These are phyloP conservation scores for Semnopithecus entellus DNA, from an alignment of 2,113 vertebrate genomes.

Conservation along the genomic window DNA sequence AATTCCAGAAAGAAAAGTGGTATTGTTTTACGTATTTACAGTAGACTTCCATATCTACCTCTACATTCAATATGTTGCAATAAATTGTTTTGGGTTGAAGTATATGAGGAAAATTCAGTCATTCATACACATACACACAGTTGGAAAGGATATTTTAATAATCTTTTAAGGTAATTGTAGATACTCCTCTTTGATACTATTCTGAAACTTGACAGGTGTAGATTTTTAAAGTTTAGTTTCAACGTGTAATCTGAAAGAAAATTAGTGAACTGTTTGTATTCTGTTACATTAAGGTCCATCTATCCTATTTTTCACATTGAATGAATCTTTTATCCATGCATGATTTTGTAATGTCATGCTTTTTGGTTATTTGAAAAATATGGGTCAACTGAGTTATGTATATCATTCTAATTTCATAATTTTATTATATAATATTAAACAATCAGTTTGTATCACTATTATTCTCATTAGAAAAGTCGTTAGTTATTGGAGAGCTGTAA, in stretches of 20 bases:
- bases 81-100: too few species aligned
- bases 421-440: not conserved
- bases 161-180: not conserved
- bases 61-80: not conserved
- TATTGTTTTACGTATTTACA: not conserved
- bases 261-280: not conserved
- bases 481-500: not conserved
- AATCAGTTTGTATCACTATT: not conserved
- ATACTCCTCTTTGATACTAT: not conserved
- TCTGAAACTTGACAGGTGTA: not conserved
- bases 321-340: not conserved
- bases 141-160: not conserved
- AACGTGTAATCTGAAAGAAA: not conserved
- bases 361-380: slow-evolving; percentile 4
- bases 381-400: not conserved
- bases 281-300: not conserved
- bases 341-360: not conserved
- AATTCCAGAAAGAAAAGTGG: not conserved
- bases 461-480: not conserved
- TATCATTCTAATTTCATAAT: not conserved
- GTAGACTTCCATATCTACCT: not conserved
- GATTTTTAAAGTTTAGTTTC: not conserved
- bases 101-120: too few species aligned
- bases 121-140: not conserved
- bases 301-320: not conserved